Conservation (phyloP, 2,113 vertebrate genomes). For the Oreochromis spilurus region DNA sequence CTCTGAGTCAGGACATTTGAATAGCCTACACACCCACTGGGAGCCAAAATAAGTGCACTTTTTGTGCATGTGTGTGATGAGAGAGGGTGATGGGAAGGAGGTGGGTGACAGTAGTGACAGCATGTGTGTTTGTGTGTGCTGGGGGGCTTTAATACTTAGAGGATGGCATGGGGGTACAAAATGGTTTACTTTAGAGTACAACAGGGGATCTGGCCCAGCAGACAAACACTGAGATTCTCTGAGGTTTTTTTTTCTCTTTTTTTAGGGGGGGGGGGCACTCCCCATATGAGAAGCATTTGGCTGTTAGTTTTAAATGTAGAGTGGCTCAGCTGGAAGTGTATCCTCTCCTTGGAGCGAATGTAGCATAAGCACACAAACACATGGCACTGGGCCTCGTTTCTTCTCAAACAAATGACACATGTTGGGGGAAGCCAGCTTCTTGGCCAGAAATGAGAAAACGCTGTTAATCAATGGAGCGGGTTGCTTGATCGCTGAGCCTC, state of each 20-base stretch:
- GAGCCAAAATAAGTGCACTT: conserved; percentile 31
- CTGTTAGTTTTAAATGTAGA: conserved; percentile 53
- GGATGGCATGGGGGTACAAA: background rate
- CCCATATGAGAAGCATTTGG: conserved; percentile 45
- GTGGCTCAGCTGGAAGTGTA: conserved; percentile 53
- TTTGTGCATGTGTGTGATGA: conserved; percentile 27
- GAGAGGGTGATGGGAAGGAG: background rate
- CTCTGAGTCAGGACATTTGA: conserved; percentile 56
- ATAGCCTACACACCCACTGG: conserved; percentile 32
- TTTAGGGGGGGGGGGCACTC: background rate
- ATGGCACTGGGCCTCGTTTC: conserved; percentile 15
- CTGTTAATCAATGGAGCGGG: conserved; percentile 54
- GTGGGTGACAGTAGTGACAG: background rate
- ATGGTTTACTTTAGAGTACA: conserved; percentile 46
- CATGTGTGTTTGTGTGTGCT: background rate
- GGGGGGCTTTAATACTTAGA: background rate
- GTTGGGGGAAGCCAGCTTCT: conserved; percentile 15
- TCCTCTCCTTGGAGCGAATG: conserved; percentile 29
- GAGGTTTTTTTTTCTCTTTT: background rate
- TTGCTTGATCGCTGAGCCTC: conserved; percentile 37
- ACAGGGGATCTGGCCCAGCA: conserved; percentile 39
- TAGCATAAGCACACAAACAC: conserved; percentile 41
- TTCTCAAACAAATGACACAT: conserved; percentile 50
- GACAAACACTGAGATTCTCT: conserved; percentile 30
- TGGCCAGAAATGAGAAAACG: conserved; percentile 30